Conservation (phyloP, 1,140 invertebrate species). For the Muscidifurax raptorellus region DNA sequence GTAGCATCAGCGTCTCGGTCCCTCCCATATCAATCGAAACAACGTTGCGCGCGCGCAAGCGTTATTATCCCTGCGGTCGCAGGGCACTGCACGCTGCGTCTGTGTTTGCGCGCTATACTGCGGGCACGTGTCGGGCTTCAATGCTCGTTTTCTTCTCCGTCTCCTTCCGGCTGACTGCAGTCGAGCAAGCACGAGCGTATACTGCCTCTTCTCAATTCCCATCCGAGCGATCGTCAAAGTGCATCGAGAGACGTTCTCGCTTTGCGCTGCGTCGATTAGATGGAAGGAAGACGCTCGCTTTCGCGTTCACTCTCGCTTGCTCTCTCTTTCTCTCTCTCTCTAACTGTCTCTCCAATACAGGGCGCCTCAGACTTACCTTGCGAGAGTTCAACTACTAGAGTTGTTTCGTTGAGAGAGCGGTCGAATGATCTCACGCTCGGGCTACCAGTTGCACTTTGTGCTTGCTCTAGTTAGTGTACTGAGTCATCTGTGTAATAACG, state of each 20-base stretch:
- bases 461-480: background rate
- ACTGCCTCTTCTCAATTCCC: background rate
- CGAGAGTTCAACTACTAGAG: background rate
- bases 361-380: background rate
- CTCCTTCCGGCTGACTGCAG: background rate
- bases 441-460: background rate
- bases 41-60: background rate
- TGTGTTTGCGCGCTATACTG: background rate
- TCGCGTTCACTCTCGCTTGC: background rate
- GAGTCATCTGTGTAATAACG: no score
- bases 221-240: background rate
- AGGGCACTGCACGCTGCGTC: no score
- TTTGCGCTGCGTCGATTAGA: background rate
- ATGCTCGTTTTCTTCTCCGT: background rate
- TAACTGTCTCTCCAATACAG: background rate
- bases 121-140: background rate
- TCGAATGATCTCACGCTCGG: background rate
- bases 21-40: constrained; percentile 23
- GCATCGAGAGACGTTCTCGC: background rate
- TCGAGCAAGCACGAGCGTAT: background rate
- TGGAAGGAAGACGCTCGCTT: background rate
- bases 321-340: no score
- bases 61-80: constrained; percentile 5
- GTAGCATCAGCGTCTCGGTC: background rate
- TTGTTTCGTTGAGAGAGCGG: background rate